phyloP scores from a whole-genome alignment of 2,888 invertebrate species.

The Sepiola atlantica region DNA sequence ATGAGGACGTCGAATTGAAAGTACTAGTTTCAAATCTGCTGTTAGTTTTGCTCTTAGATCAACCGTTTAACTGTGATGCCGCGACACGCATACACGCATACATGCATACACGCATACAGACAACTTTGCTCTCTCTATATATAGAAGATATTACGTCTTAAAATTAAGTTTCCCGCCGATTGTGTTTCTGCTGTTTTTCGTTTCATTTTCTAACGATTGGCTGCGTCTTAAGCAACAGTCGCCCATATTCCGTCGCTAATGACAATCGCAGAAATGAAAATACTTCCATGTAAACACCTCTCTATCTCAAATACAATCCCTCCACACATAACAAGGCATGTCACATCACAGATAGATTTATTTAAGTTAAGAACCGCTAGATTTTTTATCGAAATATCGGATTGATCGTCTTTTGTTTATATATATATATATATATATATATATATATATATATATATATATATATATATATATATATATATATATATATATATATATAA shows the following conservation, averaged over 20 bases:
- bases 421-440: too few species aligned
- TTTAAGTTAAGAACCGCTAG: neutral
- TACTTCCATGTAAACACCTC: neutral
- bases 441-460: too few species aligned
- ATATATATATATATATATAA: too few species aligned
- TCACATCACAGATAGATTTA: neutral
- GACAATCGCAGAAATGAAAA: neutral
- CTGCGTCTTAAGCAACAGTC: neutral
- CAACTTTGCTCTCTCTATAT: too few species aligned
- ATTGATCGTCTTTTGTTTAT: neutral
- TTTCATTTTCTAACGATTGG: neutral
- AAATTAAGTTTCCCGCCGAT: neutral
- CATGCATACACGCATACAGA: too few species aligned
- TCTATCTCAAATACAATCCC: neutral
- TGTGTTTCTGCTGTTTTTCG: neutral
- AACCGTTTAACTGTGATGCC: too few species aligned
- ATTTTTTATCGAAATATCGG: constrained; percentile 14
- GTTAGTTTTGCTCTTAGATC: too few species aligned
- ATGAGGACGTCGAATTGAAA: too few species aligned
- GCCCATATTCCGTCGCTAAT: neutral
- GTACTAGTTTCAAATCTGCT: too few species aligned
- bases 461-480: too few species aligned
- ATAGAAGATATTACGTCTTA: neutral
- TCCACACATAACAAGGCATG: neutral
- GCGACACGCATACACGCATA: too few species aligned